A percentile compares a stretch with the other conserved stretches of the same genome.
Conservation (phyloP, 2,113 vertebrate species). For the Donacobius atricapilla region DNA sequence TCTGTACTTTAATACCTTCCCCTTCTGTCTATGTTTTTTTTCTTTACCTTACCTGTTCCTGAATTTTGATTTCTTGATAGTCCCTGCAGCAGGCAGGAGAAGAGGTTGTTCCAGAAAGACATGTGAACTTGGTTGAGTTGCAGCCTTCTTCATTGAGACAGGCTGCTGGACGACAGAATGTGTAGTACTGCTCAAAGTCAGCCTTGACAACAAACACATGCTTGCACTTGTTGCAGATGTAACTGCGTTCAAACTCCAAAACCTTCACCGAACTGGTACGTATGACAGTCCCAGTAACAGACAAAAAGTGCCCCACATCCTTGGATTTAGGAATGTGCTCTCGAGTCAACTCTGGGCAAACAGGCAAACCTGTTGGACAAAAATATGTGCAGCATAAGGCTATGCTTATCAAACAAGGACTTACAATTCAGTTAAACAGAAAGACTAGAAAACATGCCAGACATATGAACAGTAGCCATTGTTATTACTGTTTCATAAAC, state of each 20-base stretch:
- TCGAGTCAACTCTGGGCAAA: slow-evolving; percentile 92
- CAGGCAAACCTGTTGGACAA: slow-evolving; percentile 82
- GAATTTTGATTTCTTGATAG: slow-evolving; percentile 97
- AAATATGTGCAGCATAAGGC: background rate
- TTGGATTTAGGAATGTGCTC: slow-evolving; percentile 89
- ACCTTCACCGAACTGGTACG: slow-evolving; percentile 88
- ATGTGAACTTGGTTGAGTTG: slow-evolving; percentile 85
- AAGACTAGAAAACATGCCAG: background rate
- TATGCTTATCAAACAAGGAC: background rate
- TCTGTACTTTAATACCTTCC: background rate
- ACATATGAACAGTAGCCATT: background rate
- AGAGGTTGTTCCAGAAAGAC: slow-evolving; percentile 79
- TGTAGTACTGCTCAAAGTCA: slow-evolving; percentile 88
- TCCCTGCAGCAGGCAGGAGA: slow-evolving; percentile 84
- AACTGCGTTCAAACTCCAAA: slow-evolving; percentile 90
- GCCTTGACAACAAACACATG: slow-evolving; percentile 81
- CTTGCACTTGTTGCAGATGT: slow-evolving; percentile 90
- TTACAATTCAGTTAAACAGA: background rate
- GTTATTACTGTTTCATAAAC: background rate
- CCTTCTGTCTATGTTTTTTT: background rate
- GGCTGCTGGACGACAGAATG: slow-evolving; percentile 73
- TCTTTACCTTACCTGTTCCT: slow-evolving; percentile 86
- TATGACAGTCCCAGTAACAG: slow-evolving; percentile 92
- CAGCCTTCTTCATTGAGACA: slow-evolving; percentile 85
- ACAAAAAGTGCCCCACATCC: slow-evolving; percentile 91